A percentile compares a stretch with the other conserved stretches of the same genome.
Conservation (phyloP, 2,888 invertebrate genomes). For the Incurvaria masculella region DNA sequence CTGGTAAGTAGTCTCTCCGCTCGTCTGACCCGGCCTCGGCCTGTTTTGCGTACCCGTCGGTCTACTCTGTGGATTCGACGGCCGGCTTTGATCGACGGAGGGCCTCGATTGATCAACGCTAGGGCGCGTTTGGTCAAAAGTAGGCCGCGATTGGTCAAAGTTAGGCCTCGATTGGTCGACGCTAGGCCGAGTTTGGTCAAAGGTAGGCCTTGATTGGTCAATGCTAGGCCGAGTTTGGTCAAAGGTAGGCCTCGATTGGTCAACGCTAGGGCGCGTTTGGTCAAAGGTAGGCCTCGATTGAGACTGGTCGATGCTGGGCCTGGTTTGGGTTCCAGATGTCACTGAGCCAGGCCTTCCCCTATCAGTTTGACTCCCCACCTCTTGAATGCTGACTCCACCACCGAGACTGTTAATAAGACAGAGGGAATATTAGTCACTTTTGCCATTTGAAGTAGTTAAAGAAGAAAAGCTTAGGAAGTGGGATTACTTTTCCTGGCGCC, state of each 20-base stretch:
- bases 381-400: not conserved
- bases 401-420: not conserved
- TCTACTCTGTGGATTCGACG: not conserved
- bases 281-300: not conserved
- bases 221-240: not conserved
- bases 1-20: not conserved
- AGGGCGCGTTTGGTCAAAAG: not conserved
- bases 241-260: not conserved
- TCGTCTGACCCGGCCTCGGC: not conserved
- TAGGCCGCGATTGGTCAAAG: not conserved
- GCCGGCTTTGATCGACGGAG: not conserved
- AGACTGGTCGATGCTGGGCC: not conserved
- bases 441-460: too few relatives aligned
- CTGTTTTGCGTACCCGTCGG: too few relatives aligned
- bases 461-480: too few relatives aligned
- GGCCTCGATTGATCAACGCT: not conserved
- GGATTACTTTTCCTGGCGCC: too few relatives aligned
- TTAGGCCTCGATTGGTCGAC: not conserved
- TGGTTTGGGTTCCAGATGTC: not conserved
- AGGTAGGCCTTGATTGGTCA: too few relatives aligned
- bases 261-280: not conserved
- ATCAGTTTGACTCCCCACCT: not conserved
- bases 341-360: not conserved
- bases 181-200: not conserved
- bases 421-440: too few relatives aligned